Evolutionary conservation across 2,888 invertebrate species (phyloP), one percentile per base, ranked within the genome.

Genomic region (Mongoloraphidia duomilia): DNA sequence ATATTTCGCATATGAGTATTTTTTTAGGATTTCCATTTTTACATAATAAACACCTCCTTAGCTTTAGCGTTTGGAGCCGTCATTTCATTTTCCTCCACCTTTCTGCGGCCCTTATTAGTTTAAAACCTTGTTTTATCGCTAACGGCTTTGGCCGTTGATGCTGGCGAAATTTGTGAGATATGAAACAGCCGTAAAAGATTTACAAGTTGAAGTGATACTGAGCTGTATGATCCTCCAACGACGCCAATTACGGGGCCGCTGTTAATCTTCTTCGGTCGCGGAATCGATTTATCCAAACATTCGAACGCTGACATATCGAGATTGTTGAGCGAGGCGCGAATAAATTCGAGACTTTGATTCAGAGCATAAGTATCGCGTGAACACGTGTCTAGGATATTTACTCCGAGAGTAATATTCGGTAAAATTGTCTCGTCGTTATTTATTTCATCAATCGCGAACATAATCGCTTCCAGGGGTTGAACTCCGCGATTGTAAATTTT

Each of bases 91-190:
- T 26, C 26, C n/a, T 26, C 26, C 3, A 26, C 26, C 26, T 26
- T 26, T 26, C 26, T 26, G 26, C 26, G 26, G 26, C 26, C 6
- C 26, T 3, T 26, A 6, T 6, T 26, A 26, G 26, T 6, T 26
- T 26, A 26, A 26, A 26, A 26, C 46, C 82, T 67, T 10, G 71
- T 72, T 61, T 82, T 84, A 63, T 84, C 82, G 59, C 81, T 81
- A 41, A 84, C 70, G 9, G 79, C 78, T 50, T 80, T 79, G 41
- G 82, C 81, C 2, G 84, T 84, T 13, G 82, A 82, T 1, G 84
- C 83, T 26, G 82, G 81, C 41, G 77, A 77, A 56, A 84, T 80
- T 67, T 84, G 84, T 1, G 81, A 80, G 52, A 82, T 79, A 60
- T 76, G 75, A 60, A 82, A 84, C n/a, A 84, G 69, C 35, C 82